A percentile compares a stretch with the other conserved stretches of the same genome.
phyloP scores from a whole-genome alignment of 2,888 invertebrate species.

The Tachystola acroxantha region DNA sequence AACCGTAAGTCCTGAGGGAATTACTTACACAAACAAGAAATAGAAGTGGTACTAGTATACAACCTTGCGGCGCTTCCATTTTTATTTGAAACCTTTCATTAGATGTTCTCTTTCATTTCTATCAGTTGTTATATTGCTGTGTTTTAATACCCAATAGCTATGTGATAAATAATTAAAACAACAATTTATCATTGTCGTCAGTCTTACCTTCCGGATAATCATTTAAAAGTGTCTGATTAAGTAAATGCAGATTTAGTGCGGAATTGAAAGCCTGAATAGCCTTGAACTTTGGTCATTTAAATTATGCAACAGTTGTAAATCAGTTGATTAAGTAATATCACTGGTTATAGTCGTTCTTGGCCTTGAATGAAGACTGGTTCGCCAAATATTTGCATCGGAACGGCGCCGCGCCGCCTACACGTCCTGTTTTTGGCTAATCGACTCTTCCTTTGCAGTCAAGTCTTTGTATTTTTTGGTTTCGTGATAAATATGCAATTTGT shows the following conservation, averaged over 20 bases:
- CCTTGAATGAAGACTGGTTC: conserved; percentile 2
- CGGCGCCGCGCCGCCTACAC: background rate
- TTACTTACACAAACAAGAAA: too few species aligned
- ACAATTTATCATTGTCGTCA: too few species aligned
- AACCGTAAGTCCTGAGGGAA: too few species aligned
- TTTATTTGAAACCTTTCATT: too few species aligned
- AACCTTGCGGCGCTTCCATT: too few species aligned
- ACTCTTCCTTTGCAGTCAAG: conserved; percentile 1
- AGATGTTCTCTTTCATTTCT: background rate
- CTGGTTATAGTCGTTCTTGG: background rate
- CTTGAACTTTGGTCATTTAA: conserved; percentile 3
- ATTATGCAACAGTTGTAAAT: background rate
- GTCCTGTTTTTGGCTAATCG: background rate
- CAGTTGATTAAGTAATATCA: background rate
- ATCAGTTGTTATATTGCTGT: background rate
- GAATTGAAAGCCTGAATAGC: background rate
- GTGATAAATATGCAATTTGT: too few species aligned
- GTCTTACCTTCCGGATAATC: too few species aligned
- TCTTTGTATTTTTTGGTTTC: too few species aligned
- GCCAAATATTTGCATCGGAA: conserved; percentile 1
- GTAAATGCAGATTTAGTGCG: too few species aligned
- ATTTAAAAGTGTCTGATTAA: too few species aligned
- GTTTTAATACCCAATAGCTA: background rate
- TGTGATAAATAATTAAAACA: too few species aligned
- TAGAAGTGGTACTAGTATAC: too few species aligned